Base-by-base conservation (phyloP, 1,140 invertebrate species). In the Doryteuthis pealeii region DNA sequence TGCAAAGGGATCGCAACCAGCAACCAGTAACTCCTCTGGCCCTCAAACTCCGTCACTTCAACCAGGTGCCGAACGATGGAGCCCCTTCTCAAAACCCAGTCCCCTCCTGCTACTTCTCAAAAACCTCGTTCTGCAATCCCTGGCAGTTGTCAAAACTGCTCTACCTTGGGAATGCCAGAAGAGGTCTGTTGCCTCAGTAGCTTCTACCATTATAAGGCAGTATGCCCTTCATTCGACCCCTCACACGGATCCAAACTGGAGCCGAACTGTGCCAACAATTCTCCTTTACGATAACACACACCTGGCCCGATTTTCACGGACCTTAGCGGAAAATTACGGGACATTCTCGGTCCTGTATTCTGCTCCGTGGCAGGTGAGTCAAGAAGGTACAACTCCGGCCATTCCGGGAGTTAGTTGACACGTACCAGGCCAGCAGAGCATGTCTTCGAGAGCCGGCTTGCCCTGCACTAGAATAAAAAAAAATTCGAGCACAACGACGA, bases 361-460 rank as follows among this genome's bases (percentile, higher is more conserved):
- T 40, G 78, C 79, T 68, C 84, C 22, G 74, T 80, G 22, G 80
- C 79, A 5, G 71, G 71, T 81, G 26, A 79, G 76, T 43, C 79
- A 77, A 33, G 70, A 72, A 30, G 75, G 74, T 30, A 80, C 78
- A 70, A 68, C 70, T 1, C 73, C 77, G 30, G 78, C 83, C 10
- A 58, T 70, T 31, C 70, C 76, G 32, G 84, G 84, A n/a, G 31
- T 74, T 84, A 4, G 76, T 83, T 0, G 82, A 82, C 74, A 75
- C 76, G 33, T 82, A 84, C 67, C 77, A 78, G 65, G 75, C 83
- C 15, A 74, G 73, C 49, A 76, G 76, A 66, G 81, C 84, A 15
- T 76, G 81, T 18, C 72, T n/a, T 84, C 26, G 83, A 84, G 31
- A 77, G 83, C 12, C 79, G 80, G 72, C 77, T 84, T 40, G 78